Percentiles rank a stretch among this genome's conserved stretches.
Evolutionary conservation across 2,888 invertebrate species (phyloP).

Genomic region (Therioaphis trifolii): DNA sequence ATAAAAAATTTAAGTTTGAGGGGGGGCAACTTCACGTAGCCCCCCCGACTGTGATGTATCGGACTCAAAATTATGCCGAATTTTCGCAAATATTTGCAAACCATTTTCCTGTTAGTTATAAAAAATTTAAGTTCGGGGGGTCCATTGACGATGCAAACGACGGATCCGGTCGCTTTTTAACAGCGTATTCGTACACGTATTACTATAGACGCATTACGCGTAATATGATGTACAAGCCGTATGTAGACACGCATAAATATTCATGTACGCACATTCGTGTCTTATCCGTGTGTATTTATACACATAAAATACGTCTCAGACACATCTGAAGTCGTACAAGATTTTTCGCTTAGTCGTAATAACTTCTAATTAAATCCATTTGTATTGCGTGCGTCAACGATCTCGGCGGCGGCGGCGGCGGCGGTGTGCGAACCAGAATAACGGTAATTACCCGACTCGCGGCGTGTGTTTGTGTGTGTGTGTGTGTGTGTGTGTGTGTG

Average conservation of each 20-base stretch:
- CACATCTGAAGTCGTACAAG: conserved; percentile 22
- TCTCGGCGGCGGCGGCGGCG: conserved; percentile 25
- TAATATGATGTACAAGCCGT: too few species aligned
- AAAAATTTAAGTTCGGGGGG: too few species aligned
- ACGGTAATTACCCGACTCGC: conserved; percentile 25
- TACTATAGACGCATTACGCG: too few species aligned
- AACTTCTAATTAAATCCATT: conserved; percentile 33
- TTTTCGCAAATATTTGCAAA: too few species aligned
- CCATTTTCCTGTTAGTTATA: too few species aligned
- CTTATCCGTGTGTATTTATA: background rate
- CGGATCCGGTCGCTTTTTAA: too few species aligned
- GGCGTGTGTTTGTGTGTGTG: background rate
- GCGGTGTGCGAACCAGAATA: conserved; percentile 14
- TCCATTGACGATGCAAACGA: too few species aligned
- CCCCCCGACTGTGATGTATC: too few species aligned
- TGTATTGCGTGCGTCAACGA: conserved; percentile 29
- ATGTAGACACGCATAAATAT: background rate
- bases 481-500: background rate
- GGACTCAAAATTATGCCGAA: too few species aligned
- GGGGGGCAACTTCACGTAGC: too few species aligned
- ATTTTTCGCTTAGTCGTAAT: conserved; percentile 45
- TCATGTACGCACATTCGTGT: background rate
- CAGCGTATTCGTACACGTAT: too few species aligned
- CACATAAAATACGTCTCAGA: background rate
- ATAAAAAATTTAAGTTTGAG: too few species aligned